These are phyloP conservation scores for Ianthella basta DNA, from an alignment of 37 sponge, comb jelly and placozoan genomes.

Conservation along the genomic window DNA sequence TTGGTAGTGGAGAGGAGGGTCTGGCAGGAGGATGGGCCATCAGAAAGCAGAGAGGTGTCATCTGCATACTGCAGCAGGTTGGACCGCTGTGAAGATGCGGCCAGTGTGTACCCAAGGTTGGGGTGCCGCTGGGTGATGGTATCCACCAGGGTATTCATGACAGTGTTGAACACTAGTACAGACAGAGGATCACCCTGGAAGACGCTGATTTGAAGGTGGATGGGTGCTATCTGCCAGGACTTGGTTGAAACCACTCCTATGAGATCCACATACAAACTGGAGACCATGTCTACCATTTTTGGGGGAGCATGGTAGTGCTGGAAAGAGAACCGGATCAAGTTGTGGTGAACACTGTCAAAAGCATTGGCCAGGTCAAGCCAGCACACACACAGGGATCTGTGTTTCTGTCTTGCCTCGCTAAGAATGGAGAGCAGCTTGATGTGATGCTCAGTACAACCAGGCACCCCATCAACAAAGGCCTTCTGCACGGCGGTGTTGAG, in stretches of 20 bases:
- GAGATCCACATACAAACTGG: conserved; percentile 6
- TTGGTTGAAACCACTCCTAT: conserved; percentile 5
- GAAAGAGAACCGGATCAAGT: conserved; percentile 30
- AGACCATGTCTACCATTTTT: background rate
- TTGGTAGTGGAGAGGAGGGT: conserved; percentile 6
- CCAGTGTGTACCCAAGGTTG: no score
- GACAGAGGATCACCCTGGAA: conserved; percentile 55
- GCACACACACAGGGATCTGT: background rate
- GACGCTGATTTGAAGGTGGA: conserved; percentile 30
- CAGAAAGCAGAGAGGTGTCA: conserved; percentile 26
- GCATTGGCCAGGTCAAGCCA: conserved; percentile 53
- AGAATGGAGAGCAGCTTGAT: conserved; percentile 14
- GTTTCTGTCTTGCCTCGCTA: conserved; percentile 25
- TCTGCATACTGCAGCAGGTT: conserved; percentile 41
- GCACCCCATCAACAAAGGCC: conserved; percentile 18
- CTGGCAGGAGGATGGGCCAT: conserved; percentile 35
- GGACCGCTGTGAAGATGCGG: background rate
- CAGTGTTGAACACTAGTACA: conserved; percentile 41
- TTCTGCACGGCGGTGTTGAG: conserved; percentile 18
- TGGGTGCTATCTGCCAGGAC: conserved; percentile 13
- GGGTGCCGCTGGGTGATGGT: conserved; percentile 27
- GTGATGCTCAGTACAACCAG: conserved; percentile 45
- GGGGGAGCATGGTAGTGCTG: conserved; percentile 36
- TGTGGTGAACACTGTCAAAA: conserved; percentile 41
- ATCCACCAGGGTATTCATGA: conserved; percentile 41